phyloP scores from a whole-genome alignment of 2,888 invertebrate species.

The Machimus rusticus region DNA sequence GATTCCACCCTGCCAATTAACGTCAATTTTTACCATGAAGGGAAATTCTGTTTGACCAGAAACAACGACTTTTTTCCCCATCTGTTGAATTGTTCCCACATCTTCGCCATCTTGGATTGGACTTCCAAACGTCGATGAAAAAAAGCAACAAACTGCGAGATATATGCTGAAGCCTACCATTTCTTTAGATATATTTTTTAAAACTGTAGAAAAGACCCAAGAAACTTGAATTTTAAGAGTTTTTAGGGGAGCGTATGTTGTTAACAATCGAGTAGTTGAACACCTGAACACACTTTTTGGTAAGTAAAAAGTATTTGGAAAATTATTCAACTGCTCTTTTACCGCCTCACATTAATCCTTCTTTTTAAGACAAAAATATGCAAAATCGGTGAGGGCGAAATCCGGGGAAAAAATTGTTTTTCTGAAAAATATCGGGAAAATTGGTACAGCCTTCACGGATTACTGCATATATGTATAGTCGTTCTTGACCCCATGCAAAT shows the following conservation, averaged over 20 bases:
- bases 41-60: not conserved
- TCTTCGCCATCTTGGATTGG: not conserved
- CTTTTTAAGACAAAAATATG: too few relatives aligned
- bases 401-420: too few relatives aligned
- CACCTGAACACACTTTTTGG: not conserved
- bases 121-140: not conserved
- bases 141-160: not conserved
- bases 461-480: too few relatives aligned
- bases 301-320: not conserved
- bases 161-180: not conserved
- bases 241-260: not conserved
- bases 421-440: too few relatives aligned
- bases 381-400: too few relatives aligned
- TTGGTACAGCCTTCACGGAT: too few relatives aligned
- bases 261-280: not conserved
- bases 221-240: not conserved
- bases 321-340: not conserved
- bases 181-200: not conserved
- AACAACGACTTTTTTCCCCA: not conserved
- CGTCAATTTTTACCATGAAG: not conserved
- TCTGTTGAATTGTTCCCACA: not conserved
- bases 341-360: not conserved
- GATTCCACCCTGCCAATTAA: too few relatives aligned
- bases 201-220: not conserved
- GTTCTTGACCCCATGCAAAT: too few relatives aligned